Percentiles rank a stretch among this genome's conserved stretches.
Conservation (phyloP, 2,113 vertebrate species). For the Callipepla californica region DNA sequence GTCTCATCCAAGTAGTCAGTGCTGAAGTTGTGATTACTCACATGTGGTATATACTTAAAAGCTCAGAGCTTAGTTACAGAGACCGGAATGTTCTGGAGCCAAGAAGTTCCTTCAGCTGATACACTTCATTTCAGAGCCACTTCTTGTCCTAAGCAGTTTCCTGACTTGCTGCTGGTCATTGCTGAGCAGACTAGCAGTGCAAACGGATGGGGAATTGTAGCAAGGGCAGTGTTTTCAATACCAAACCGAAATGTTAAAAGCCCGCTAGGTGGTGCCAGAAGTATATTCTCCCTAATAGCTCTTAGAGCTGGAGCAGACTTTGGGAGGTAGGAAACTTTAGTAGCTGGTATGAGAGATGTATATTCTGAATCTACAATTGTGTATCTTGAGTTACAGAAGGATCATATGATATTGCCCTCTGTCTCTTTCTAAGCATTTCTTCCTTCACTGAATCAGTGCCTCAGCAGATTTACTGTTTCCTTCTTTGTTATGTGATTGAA, state of each 20-base stretch:
- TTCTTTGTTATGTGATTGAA: not conserved
- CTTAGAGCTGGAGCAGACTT: rapidly evolving
- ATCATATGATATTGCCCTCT: rapidly evolving
- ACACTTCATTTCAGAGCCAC: not conserved
- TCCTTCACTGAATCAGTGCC: not conserved
- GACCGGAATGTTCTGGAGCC: too few relatives aligned
- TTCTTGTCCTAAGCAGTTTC: not conserved
- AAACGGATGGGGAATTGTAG: rapidly evolving
- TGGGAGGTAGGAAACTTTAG: rapidly evolving
- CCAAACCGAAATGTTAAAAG: rapidly evolving
- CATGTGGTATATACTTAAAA: not conserved
- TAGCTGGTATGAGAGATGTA: too few relatives aligned
- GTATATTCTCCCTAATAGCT: rapidly evolving
- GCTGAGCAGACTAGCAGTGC: too few relatives aligned
- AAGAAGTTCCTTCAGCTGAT: not conserved
- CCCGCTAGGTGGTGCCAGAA: not conserved
- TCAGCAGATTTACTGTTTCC: not conserved
- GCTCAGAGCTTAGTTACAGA: rapidly evolving
- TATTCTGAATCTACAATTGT: not conserved
- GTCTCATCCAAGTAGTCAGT: not conserved
- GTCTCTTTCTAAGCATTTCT: not conserved
- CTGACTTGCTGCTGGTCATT: not conserved
- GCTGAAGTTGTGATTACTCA: not conserved
- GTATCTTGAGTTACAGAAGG: not conserved
- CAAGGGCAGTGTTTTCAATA: rapidly evolving